Conservation (phyloP, 2,113 vertebrate species). For the Turnix velox region DNA sequence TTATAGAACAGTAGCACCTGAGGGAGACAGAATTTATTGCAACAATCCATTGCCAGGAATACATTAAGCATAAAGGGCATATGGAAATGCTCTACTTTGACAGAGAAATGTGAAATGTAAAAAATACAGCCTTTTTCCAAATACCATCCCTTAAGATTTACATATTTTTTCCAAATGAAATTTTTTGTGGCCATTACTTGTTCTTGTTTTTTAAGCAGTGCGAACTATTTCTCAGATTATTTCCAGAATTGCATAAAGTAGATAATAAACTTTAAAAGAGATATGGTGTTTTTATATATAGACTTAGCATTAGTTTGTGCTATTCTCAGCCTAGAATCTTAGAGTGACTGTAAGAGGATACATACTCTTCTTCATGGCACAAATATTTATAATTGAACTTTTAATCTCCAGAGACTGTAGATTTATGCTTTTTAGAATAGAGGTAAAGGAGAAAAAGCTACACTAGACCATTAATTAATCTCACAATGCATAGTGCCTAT, state of each 20-base stretch:
- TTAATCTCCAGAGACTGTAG: neutral
- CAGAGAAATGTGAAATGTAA: neutral
- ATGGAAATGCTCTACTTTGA: neutral
- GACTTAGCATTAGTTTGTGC: neutral
- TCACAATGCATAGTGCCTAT: fast-evolving
- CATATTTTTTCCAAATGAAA: neutral
- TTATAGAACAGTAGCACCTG: neutral
- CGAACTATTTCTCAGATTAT: neutral
- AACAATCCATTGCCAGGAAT: neutral
- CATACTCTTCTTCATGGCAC: neutral
- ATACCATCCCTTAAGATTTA: neutral
- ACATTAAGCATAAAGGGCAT: neutral
- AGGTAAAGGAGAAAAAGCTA: neutral
- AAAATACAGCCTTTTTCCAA: neutral
- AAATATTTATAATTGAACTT: neutral
- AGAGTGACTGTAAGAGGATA: neutral
- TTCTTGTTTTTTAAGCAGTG: neutral
- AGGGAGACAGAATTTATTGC: neutral
- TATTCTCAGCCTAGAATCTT: neutral
- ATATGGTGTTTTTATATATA: neutral
- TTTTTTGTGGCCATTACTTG: neutral
- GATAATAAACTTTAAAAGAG: neutral
- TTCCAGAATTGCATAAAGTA: neutral
- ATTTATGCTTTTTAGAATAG: neutral
- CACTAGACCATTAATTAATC: neutral